phyloP scores from a whole-genome alignment of 2,797 vertebrate genomes.

The Malurus splendens region DNA sequence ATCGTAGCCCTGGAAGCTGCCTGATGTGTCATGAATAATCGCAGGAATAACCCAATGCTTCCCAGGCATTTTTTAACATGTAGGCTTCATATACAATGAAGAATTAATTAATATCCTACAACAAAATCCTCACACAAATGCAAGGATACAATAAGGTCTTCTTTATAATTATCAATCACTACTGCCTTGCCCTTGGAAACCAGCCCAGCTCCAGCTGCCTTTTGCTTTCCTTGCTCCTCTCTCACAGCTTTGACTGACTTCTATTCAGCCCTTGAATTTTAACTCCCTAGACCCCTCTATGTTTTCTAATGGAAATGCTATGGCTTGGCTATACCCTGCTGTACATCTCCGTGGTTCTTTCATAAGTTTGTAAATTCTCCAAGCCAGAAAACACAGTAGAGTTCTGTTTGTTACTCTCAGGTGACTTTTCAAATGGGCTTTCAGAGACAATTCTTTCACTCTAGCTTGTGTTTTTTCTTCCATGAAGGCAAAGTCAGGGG shows the following conservation, averaged over 20 bases:
- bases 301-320: neutral
- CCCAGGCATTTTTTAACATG: neutral
- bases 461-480: neutral
- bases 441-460: conserved; percentile 18
- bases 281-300: neutral
- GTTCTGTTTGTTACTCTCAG: conserved; percentile 16
- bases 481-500: neutral
- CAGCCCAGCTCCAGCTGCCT: conserved; percentile 2
- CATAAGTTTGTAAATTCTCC: neutral
- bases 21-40: neutral
- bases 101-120: neutral
- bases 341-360: neutral
- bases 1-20: neutral
- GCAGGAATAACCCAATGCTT: neutral
- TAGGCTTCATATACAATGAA: neutral
- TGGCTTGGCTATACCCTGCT: neutral
- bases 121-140: neutral
- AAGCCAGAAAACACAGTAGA: conserved; percentile 2
- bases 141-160: neutral
- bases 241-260: neutral
- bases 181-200: neutral
- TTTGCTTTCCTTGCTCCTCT: neutral
- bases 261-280: conserved; percentile 28
- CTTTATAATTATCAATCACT: conserved; percentile 14
- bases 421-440: conserved; percentile 11